Evolutionary conservation across 2,888 invertebrate genomes (phyloP).

Genomic region (Anoncus sp.): DNA sequence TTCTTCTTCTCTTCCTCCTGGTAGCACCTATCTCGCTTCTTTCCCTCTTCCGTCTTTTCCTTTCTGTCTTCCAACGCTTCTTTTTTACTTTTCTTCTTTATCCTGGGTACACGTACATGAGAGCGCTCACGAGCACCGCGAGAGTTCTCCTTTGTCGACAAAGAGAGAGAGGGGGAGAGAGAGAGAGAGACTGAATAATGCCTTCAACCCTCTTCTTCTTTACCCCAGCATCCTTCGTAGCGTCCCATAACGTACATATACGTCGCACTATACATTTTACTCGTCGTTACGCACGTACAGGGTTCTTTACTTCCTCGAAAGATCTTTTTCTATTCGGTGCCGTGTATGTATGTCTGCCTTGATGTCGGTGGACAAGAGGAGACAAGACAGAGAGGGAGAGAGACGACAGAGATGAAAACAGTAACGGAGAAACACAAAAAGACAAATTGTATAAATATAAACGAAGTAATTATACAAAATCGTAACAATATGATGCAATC

Average conservation of each 20-base stretch:
- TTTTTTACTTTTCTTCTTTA: slow-evolving; percentile 39
- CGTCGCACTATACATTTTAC: slow-evolving; percentile 46
- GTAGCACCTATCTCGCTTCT: slow-evolving; percentile 13
- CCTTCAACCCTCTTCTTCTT: slow-evolving; percentile 43
- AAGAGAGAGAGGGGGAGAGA: slow-evolving; percentile 60
- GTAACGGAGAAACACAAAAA: slow-evolving; percentile 12
- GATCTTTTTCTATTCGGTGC: slow-evolving; percentile 48
- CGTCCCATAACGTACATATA: slow-evolving; percentile 58
- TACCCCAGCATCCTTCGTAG: slow-evolving; percentile 44
- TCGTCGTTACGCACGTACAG: slow-evolving; percentile 64
- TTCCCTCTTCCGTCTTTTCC: slow-evolving; percentile 24
- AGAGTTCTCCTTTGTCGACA: slow-evolving; percentile 62
- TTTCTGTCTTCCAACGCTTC: slow-evolving; percentile 6
- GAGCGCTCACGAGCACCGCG: slow-evolving; percentile 51
- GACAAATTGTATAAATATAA: slow-evolving; percentile 7
- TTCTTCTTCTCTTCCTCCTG: slow-evolving; percentile 19
- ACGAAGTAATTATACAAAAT: not conserved
- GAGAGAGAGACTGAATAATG: slow-evolving; percentile 62
- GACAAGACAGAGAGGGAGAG: slow-evolving; percentile 26
- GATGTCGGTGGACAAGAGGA: slow-evolving; percentile 34
- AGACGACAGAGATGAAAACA: slow-evolving; percentile 16
- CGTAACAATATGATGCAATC: not conserved
- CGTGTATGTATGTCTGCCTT: slow-evolving; percentile 37
- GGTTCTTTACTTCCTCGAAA: slow-evolving; percentile 44
- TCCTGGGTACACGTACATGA: slow-evolving; percentile 47